phyloP scores from a whole-genome alignment of 2,888 invertebrate species.

The Thera britannica region DNA sequence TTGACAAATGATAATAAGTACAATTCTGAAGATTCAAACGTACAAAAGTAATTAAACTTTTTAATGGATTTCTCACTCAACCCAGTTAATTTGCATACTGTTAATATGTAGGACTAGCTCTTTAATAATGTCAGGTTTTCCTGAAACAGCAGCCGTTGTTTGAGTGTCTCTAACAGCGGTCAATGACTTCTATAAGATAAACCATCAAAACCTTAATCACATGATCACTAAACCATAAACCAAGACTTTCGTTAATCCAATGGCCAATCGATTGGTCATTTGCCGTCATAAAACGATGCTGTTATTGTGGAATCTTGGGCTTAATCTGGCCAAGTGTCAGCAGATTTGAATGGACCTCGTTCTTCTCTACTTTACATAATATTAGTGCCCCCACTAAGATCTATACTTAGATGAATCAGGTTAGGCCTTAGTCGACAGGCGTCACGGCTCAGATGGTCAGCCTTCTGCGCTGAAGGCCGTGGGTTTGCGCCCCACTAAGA shows the following conservation, averaged over 20 bases:
- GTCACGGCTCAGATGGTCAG: too few relatives aligned
- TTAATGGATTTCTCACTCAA: slow-evolving; percentile 57
- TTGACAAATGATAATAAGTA: slow-evolving; percentile 26
- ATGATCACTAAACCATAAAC: too few relatives aligned
- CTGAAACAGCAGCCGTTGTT: neutral
- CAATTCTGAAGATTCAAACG: slow-evolving; percentile 33
- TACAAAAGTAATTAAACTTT: slow-evolving; percentile 57
- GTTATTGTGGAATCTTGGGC: neutral
- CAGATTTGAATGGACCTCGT: slow-evolving; percentile 57
- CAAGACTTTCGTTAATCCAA: too few relatives aligned
- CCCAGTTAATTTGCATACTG: slow-evolving; percentile 55
- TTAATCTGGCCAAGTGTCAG: slow-evolving; percentile 50
- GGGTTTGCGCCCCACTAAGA: too few relatives aligned
- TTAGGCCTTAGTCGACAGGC: too few relatives aligned
- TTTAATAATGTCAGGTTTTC: slow-evolving; percentile 35
- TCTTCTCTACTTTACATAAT: slow-evolving; percentile 12
- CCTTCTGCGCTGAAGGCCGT: too few relatives aligned
- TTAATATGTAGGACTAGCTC: slow-evolving; percentile 60
- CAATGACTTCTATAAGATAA: neutral
- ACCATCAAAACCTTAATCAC: too few relatives aligned
- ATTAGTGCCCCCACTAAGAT: neutral
- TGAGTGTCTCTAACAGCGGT: neutral
- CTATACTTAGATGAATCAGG: neutral
- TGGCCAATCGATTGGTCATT: neutral
- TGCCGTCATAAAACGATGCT: too few relatives aligned